phyloP scores from a whole-genome alignment of 2,113 vertebrate genomes.

The Atlantisia rogersi region DNA sequence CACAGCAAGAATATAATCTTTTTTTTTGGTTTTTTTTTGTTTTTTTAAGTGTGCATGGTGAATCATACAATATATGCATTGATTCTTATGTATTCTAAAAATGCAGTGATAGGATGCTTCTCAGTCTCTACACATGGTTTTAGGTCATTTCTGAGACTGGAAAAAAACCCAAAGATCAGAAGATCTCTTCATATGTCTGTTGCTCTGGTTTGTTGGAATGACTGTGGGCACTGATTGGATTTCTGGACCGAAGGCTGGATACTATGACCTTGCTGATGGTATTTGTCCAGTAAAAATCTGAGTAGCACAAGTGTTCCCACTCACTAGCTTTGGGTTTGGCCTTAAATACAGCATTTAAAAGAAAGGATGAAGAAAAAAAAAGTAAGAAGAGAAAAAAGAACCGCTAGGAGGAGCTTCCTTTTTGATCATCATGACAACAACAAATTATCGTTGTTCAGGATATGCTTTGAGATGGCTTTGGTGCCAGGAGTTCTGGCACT shows the following conservation, averaged over 20 bases:
- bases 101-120: not conserved
- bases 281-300: not conserved
- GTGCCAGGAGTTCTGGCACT: conserved; percentile 46
- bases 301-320: not conserved
- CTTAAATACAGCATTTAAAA: not conserved
- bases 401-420: not conserved
- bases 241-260: not conserved
- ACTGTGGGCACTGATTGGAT: not conserved
- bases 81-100: not conserved
- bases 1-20: not conserved
- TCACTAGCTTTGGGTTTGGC: not conserved
- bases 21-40: not conserved
- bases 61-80: not conserved
- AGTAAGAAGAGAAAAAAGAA: not conserved
- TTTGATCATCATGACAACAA: conserved; percentile 29
- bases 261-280: not conserved
- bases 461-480: conserved; percentile 16
- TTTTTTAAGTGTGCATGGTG: not conserved
- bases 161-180: not conserved
- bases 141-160: not conserved
- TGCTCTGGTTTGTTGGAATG: not conserved
- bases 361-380: rapidly evolving
- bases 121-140: not conserved
- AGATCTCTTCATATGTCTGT: not conserved
- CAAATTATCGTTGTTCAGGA: conserved; percentile 5